These are phyloP conservation scores for Aphelenchoides fujianensis DNA, from an alignment of 1,140 invertebrate species.

Conservation along the genomic window DNA sequence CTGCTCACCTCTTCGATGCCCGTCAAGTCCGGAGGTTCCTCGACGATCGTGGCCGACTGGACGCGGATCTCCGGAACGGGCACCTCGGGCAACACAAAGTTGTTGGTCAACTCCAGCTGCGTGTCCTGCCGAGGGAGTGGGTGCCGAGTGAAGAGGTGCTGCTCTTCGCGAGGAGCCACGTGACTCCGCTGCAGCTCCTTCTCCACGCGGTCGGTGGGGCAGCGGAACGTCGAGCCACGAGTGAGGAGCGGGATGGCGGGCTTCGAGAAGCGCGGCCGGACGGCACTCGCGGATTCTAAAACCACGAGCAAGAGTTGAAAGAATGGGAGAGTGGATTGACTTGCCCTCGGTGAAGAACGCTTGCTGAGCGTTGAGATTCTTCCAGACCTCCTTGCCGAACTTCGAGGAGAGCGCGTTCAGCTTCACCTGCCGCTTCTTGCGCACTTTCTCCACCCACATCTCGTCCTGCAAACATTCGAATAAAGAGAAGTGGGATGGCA, in stretches of 20 bases:
- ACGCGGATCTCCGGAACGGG: not conserved
- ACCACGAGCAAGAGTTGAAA: not conserved
- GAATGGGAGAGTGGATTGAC: slow-evolving; percentile 26
- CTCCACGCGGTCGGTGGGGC: slow-evolving; percentile 34
- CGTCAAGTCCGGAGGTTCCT: not conserved
- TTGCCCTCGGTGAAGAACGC: slow-evolving; percentile 53
- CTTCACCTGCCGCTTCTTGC: slow-evolving; percentile 46
- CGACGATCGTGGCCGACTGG: not conserved
- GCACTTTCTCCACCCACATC: slow-evolving; percentile 2
- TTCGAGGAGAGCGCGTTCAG: slow-evolving; percentile 46
- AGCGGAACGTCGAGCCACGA: slow-evolving; percentile 41
- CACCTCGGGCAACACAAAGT: too few species aligned
- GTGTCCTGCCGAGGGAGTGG: not conserved
- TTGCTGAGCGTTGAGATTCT: slow-evolving; percentile 53
- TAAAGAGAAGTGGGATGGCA: slow-evolving; percentile 13
- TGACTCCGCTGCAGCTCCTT: slow-evolving; percentile 29
- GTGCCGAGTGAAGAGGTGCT: not conserved
- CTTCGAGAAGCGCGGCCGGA: slow-evolving; percentile 57
- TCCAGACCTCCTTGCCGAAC: slow-evolving; percentile 56
- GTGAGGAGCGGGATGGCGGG: slow-evolving; percentile 34
- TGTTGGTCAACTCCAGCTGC: not conserved
- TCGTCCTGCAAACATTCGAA: slow-evolving; percentile 37
- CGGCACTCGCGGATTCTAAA: not conserved
- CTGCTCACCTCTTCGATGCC: too few species aligned
- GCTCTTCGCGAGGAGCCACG: not conserved